Evolutionary conservation across 2,888 invertebrate genomes (phyloP).

Genomic region (Mylabris sibirica): DNA sequence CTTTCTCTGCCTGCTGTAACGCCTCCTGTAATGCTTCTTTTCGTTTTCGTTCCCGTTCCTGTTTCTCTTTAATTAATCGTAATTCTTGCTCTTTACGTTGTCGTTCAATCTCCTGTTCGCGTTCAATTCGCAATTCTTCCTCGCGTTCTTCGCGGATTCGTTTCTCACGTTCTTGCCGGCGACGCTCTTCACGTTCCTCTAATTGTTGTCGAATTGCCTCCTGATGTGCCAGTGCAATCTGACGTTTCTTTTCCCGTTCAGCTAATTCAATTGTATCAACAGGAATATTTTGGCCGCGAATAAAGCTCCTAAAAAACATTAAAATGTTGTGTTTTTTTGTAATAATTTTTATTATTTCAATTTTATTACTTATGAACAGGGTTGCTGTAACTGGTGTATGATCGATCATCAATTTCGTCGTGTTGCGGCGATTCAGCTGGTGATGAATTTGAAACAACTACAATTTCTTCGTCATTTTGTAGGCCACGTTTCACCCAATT

Average conservation of each 20-base stretch:
- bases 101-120: slow-evolving; percentile 76
- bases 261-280: slow-evolving; percentile 81
- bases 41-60: slow-evolving; percentile 75
- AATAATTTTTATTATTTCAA: not conserved
- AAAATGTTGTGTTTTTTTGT: not conserved
- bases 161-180: slow-evolving; percentile 79
- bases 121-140: slow-evolving; percentile 79
- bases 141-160: slow-evolving; percentile 79
- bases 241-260: slow-evolving; percentile 81
- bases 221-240: slow-evolving; percentile 86
- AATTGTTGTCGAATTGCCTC: slow-evolving; percentile 85
- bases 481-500: slow-evolving; percentile 66
- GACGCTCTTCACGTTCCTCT: slow-evolving; percentile 79
- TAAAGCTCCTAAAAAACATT: slow-evolving; percentile 66
- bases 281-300: slow-evolving; percentile 87
- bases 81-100: slow-evolving; percentile 77
- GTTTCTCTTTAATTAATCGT: slow-evolving; percentile 70
- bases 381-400: slow-evolving; percentile 55
- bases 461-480: slow-evolving; percentile 62
- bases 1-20: slow-evolving; percentile 72
- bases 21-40: slow-evolving; percentile 80
- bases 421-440: slow-evolving; percentile 61
- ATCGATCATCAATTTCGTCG: slow-evolving; percentile 55
- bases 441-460: slow-evolving; percentile 60
- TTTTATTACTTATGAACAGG: slow-evolving; percentile 44